phyloP scores from a whole-genome alignment of 2,888 invertebrate species.

The Magallana nippona region DNA sequence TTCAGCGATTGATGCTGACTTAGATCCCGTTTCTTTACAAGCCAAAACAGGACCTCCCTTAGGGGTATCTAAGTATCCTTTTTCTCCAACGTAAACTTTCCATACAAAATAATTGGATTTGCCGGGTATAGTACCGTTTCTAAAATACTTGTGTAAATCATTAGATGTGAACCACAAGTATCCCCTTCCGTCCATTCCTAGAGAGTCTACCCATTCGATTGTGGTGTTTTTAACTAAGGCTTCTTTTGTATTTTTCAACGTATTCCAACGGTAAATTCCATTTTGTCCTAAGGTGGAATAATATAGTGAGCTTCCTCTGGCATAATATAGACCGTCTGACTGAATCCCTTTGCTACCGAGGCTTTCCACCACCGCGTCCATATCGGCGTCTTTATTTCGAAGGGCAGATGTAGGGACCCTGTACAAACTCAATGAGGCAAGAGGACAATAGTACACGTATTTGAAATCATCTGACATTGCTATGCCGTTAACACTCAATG shows the following conservation, averaged over 20 bases:
- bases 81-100: conserved; percentile 59
- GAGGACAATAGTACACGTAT: conserved; percentile 62
- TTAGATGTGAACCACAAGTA: conserved; percentile 66
- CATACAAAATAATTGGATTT: conserved; percentile 63
- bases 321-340: conserved; percentile 60
- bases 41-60: no score
- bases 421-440: conserved; percentile 59
- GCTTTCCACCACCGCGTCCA: conserved; percentile 46
- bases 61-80: conserved; percentile 52
- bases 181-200: conserved; percentile 58
- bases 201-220: conserved; percentile 65
- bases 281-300: conserved; percentile 55
- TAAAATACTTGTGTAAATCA: conserved; percentile 61
- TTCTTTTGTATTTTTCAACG: conserved; percentile 37
- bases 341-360: conserved; percentile 57
- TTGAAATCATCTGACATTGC: conserved; percentile 63
- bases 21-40: not conserved
- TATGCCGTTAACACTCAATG: conserved; percentile 63
- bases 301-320: conserved; percentile 56
- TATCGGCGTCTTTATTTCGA: conserved; percentile 41
- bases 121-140: conserved; percentile 48
- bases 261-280: conserved; percentile 58
- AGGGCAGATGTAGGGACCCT: conserved; percentile 59
- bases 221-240: conserved; percentile 48
- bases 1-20: conserved; percentile 46